Base-by-base conservation (phyloP, 2,113 vertebrate species). In the Holacanthus passer region DNA sequence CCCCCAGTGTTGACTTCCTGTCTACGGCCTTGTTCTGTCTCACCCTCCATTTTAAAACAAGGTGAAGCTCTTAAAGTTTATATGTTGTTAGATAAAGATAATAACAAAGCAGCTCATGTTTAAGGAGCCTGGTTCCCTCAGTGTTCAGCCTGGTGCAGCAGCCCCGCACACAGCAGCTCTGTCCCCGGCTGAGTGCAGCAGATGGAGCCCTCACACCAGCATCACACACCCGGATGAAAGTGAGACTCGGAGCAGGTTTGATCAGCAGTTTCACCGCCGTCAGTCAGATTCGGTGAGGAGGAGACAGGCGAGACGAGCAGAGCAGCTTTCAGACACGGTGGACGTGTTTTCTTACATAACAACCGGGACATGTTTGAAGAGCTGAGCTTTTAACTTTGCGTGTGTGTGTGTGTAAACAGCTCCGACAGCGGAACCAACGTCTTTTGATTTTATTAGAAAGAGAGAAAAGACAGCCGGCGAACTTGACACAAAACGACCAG, bases 201-300 rank as follows among this genome's bases (percentile, higher is more conserved):
- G 93, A 88, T 93, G 94, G 93, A 93, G 93, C 94, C 85, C 89
- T 89, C 84, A 73, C 78, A 79, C 90, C 84, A 74, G 71, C 70
- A 32, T 59, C 73, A 12, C 48, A 16, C 59, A 45, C 70, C 11
- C 75, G 67, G 73, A 86, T 77, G 80, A 81, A 70, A 88, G 82
- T 78, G 79, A 83, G 41, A 81, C 75, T 64, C n/a, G 7, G 70
- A 16, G 70, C 74, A 70, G 76, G 59, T 73, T 72, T 80, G 9
- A 77, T 73, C 75, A 37, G 74, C 70, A 65, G 82, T 74, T 84
- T 77, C 70, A 71, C 70, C 65, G 1, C 60, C n/a, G 60, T 22
- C 77, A 70, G 27, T 17, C 37, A 35, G 27, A 31, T 55, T 59
- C 69, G 20, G 58, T 4, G 60, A 72, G 56, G 53, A 73, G 67